Conservation (phyloP, 1,140 invertebrate genomes). For the Penaeus japonicus region DNA sequence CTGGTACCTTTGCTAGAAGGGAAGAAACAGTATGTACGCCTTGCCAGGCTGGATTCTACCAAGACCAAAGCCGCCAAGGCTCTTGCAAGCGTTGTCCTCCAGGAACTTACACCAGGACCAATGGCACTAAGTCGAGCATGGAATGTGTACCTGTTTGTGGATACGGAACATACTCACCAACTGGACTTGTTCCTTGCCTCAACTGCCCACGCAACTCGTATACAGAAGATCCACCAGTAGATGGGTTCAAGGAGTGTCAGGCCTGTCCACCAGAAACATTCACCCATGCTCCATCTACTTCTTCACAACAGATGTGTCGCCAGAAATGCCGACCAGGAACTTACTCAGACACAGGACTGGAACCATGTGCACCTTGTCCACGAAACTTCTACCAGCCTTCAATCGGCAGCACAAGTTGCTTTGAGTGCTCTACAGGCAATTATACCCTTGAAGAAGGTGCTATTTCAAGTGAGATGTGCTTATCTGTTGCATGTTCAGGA, state of each 20-base stretch:
- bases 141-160: conserved; percentile 94
- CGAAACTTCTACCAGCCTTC: conserved; percentile 89
- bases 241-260: conserved; percentile 93
- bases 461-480: conserved; percentile 82
- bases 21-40: conserved; percentile 87
- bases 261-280: conserved; percentile 89
- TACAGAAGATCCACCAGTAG: conserved; percentile 84
- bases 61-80: conserved; percentile 88
- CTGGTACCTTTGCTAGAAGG: conserved; percentile 89
- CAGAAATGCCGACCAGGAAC: conserved; percentile 85
- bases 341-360: conserved; percentile 93
- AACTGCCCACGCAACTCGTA: conserved; percentile 95
- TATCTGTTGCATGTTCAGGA: conserved; percentile 82
- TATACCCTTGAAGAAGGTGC: conserved; percentile 80
- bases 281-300: conserved; percentile 90
- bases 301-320: conserved; percentile 83
- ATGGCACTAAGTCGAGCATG: conserved; percentile 74
- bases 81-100: conserved; percentile 86
- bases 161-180: conserved; percentile 94
- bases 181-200: conserved; percentile 91
- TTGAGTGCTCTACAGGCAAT: conserved; percentile 87
- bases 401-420: conserved; percentile 81
- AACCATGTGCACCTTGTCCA: conserved; percentile 94
- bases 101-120: conserved; percentile 89
- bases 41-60: conserved; percentile 90